Evolutionary conservation across 2,797 vertebrate species (phyloP), one percentile per base, ranked within the genome.

Genomic region (Brachymystax lenok): DNA sequence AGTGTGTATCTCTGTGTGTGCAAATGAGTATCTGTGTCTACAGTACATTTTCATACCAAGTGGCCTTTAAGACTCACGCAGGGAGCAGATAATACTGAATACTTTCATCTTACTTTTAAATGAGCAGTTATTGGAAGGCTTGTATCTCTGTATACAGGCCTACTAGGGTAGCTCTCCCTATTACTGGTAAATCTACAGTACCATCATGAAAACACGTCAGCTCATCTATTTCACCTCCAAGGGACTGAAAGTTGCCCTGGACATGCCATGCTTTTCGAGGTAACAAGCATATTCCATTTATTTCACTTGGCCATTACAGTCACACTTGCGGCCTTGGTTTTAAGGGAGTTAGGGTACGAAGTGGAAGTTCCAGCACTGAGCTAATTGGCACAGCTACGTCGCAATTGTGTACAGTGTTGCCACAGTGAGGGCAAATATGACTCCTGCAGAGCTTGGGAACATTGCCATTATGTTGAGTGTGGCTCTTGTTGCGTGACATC

Each of bases 21-120:
- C 40, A 46, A 46, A 10, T 12, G 40, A 46, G 40, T 46, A 10
- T 10, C 40, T 12, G 8, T 30, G 69, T 85, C 77, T 78, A 17
- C 27, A 21, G 59, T 61, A 61, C n/a, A 61, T 61, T n/a, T 2
- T 61, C 54, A 19, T 24, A 61, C 59, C 6, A 21, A 61, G 56
- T 7, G n/a, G 21, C 21, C 59, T 61, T n/a, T 61, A 2, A 61
- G n/a, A 21, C 59, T 61, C 59, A 8, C 3, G 7, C 59, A 10
- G 21, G 21, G 21, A 24, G n/a, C n/a, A 61, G 8, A n/a, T 10
- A 61, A 3, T 61, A 24, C 40, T 24, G 24, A 16, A 54, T 16
- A 46, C 40, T 46, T 46, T 10, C 2, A 10, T 46, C 2, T 46
- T 46, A 46, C 40, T 12, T 46, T 35, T 1, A 35, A 35, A 7